These are phyloP conservation scores for Altica lythri DNA, from an alignment of 2,888 invertebrate species.

Conservation along the genomic window DNA sequence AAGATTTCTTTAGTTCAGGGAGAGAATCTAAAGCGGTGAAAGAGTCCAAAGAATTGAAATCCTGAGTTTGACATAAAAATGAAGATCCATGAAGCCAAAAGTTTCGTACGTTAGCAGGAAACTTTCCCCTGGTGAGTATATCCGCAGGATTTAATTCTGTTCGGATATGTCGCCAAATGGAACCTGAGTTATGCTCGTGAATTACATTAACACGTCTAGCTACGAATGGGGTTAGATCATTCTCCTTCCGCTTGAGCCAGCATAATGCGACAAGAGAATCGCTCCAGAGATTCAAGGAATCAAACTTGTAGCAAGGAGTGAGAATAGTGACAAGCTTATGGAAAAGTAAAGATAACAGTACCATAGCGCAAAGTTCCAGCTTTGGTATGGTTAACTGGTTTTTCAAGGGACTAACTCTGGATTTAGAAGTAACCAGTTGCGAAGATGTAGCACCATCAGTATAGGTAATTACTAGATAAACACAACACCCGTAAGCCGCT, in stretches of 20 bases:
- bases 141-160: neutral
- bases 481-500: conserved; percentile 1
- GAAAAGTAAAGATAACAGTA: neutral
- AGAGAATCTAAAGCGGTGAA: neutral
- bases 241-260: neutral
- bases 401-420: neutral
- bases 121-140: neutral
- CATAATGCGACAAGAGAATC: neutral
- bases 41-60: neutral
- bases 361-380: conserved; percentile 3
- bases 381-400: neutral
- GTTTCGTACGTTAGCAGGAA: neutral
- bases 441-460: neutral
- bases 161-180: neutral
- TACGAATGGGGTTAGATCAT: neutral
- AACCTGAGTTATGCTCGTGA: neutral
- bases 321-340: neutral
- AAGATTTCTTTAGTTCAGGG: neutral
- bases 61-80: neutral
- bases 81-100: neutral
- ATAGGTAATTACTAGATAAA: neutral
- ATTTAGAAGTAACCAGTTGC: neutral
- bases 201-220: neutral
- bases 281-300: neutral
- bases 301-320: neutral